These are phyloP conservation scores for Muscicapa striata DNA, from an alignment of 2,797 vertebrate species.

Conservation along the genomic window DNA sequence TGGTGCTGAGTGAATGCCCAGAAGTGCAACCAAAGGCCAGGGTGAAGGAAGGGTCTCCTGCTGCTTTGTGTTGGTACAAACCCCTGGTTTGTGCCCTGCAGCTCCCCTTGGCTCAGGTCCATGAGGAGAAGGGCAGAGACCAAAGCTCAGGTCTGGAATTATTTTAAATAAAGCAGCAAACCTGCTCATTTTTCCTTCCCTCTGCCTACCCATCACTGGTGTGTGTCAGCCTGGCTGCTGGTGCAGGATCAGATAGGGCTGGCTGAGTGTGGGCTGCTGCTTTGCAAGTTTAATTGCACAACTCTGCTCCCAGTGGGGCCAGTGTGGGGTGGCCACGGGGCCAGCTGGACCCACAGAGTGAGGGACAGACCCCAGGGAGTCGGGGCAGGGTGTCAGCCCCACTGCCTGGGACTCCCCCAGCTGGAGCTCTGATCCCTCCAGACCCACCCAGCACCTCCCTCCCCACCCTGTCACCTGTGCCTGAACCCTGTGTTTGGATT, in stretches of 20 bases:
- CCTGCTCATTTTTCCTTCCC: neutral
- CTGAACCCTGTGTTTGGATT: conserved; percentile 22
- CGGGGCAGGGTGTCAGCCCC: neutral
- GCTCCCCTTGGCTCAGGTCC: neutral
- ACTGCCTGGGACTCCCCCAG: neutral
- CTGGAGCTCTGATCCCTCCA: neutral
- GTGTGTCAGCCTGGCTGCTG: neutral
- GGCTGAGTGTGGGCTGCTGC: conserved; percentile 22
- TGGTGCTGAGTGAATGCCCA: neutral
- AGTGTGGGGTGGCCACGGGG: neutral
- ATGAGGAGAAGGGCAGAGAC: neutral
- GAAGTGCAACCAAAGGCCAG: neutral
- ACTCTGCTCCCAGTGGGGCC: neutral
- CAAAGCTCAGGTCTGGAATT: neutral
- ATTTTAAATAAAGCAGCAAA: neutral
- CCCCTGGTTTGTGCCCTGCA: neutral
- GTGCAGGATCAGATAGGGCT: conserved; percentile 5
- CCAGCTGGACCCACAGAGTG: neutral
- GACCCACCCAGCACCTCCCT: neutral
- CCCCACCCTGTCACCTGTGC: conserved; percentile 11
- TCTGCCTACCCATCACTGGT: neutral
- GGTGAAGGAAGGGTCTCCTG: neutral
- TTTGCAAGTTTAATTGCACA: conserved; percentile 58
- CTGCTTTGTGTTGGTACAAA: neutral
- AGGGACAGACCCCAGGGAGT: neutral